Conservation (phyloP, 2,113 vertebrate genomes). For the Istiophorus platypterus region DNA sequence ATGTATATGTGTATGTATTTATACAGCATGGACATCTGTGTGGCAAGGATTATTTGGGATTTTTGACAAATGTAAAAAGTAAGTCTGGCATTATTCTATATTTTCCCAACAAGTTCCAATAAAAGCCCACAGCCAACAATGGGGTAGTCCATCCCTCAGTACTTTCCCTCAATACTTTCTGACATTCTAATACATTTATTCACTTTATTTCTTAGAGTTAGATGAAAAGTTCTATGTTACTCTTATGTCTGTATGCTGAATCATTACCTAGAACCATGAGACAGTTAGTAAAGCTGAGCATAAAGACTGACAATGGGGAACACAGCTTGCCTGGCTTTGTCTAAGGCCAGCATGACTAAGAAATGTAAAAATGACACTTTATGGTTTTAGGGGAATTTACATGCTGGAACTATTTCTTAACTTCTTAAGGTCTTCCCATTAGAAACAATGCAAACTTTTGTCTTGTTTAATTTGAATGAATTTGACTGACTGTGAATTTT, state of each 20-base stretch:
- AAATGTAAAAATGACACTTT: slow-evolving; percentile 4
- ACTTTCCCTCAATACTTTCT: not conserved
- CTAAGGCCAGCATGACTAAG: not conserved
- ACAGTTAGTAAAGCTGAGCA: not conserved
- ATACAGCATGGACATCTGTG: not conserved
- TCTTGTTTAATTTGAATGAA: too few species aligned
- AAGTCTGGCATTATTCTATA: too few species aligned
- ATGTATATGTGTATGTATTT: not conserved
- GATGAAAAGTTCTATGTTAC: not conserved
- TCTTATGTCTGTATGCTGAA: not conserved
- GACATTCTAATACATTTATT: not conserved
- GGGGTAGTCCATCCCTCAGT: too few species aligned
- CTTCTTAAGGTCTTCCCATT: not conserved
- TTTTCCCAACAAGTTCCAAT: not conserved
- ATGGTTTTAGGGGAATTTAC: not conserved
- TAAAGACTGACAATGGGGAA: not conserved
- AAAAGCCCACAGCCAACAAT: not conserved
- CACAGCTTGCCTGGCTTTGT: not conserved
- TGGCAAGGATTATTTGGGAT: not conserved
- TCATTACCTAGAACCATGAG: not conserved
- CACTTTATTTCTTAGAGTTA: not conserved
- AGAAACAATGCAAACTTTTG: too few species aligned
- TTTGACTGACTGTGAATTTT: too few species aligned
- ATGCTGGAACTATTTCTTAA: not conserved
- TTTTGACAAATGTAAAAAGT: slow-evolving; percentile 3